Evolutionary conservation across 1,140 invertebrate genomes (phyloP).

Genomic region (Branchinecta lynchi): DNA sequence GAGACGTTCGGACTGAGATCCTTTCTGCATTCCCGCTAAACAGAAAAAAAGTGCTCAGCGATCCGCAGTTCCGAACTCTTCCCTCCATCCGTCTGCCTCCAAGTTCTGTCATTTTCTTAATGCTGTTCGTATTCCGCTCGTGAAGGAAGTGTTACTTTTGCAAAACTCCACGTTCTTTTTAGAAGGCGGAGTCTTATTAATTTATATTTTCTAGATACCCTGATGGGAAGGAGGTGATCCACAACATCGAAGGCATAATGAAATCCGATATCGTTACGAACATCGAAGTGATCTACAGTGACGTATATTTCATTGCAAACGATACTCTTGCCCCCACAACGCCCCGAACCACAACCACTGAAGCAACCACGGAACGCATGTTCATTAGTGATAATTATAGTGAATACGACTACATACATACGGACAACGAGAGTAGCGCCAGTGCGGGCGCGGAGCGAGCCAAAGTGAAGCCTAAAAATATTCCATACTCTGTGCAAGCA

Average conservation of each 20-base stretch:
- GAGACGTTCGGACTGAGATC: too few species aligned
- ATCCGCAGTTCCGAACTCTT: too few species aligned
- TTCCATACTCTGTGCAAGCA: not conserved
- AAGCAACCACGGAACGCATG: not conserved
- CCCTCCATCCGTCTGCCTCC: too few species aligned
- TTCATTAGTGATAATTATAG: not conserved
- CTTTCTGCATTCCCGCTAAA: too few species aligned
- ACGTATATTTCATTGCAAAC: not conserved
- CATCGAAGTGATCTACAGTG: not conserved
- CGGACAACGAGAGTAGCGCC: not conserved
- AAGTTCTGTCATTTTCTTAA: too few species aligned
- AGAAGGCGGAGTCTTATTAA: too few species aligned
- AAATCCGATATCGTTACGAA: not conserved
- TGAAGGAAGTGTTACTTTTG: too few species aligned
- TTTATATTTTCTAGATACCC: not conserved
- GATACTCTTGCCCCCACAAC: not conserved
- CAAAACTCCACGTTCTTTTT: too few species aligned
- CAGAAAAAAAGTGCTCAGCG: too few species aligned
- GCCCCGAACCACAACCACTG: not conserved
- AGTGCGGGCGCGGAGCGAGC: not conserved
- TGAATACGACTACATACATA: not conserved
- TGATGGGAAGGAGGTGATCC: not conserved
- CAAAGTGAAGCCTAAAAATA: not conserved
- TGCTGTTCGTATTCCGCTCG: too few species aligned
- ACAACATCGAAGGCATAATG: not conserved